These are phyloP conservation scores for Podarcis muralis DNA, from an alignment of 2,113 vertebrate genomes.

Conservation along the genomic window DNA sequence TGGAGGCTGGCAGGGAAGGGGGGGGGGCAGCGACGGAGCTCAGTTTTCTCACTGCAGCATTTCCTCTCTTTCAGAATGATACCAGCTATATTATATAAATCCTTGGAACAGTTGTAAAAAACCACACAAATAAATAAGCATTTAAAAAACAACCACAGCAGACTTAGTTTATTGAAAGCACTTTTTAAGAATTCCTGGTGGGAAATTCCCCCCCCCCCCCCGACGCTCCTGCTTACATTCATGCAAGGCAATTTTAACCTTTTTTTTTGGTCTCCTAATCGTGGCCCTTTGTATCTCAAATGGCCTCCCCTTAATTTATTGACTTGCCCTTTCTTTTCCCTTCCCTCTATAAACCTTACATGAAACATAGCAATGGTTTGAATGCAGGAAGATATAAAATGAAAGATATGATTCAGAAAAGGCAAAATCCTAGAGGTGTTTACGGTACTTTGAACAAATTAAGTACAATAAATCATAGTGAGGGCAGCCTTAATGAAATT, in stretches of 20 bases:
- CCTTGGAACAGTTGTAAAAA: background rate
- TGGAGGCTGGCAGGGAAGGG: constrained; percentile 52
- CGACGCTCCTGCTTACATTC: background rate
- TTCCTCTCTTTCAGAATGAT: constrained; percentile 59
- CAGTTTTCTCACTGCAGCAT: constrained; percentile 48
- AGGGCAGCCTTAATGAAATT: background rate
- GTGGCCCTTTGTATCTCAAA: no score
- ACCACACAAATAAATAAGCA: background rate
- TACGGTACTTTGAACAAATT: fast-evolving
- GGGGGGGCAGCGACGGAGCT: constrained; percentile 39
- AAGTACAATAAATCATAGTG: no score
- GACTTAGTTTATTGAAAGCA: background rate
- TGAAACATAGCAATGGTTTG: background rate
- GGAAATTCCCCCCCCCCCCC: background rate
- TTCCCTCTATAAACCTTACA: no score
- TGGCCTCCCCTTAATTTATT: background rate
- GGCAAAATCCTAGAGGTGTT: background rate
- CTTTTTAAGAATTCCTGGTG: background rate
- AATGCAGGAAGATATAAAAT: constrained; percentile 17
- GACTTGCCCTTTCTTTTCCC: background rate
- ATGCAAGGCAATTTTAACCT: background rate
- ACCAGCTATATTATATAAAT: constrained; percentile 44
- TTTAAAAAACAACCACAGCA: background rate
- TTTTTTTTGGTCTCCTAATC: background rate
- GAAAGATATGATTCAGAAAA: background rate